A percentile compares a stretch with the other conserved stretches of the same genome.
Conservation (phyloP, 2,113 vertebrate genomes). For the Callipepla squamata region DNA sequence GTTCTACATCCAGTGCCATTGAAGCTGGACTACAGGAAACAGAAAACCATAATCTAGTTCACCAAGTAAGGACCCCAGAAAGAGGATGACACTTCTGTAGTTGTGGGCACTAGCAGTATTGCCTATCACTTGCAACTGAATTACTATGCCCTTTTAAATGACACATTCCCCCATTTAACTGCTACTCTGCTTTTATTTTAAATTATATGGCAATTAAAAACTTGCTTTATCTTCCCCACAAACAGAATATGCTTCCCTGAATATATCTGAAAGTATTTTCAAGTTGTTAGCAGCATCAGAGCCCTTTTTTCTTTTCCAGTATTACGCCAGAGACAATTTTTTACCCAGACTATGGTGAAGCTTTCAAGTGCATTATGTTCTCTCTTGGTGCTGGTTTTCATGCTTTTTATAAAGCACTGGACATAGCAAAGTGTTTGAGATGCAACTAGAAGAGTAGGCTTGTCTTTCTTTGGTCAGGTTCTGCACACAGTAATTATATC, state of each 20-base stretch:
- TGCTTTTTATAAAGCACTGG: conserved; percentile 18
- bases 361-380: conserved; percentile 17
- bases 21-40: background rate
- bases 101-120: background rate
- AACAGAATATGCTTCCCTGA: background rate
- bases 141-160: background rate
- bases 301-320: conserved; percentile 10
- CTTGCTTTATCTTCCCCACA: background rate
- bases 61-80: background rate
- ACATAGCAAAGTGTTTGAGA: background rate
- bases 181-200: background rate
- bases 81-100: background rate
- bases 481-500: conserved; percentile 19
- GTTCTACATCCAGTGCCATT: background rate
- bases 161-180: background rate
- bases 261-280: background rate
- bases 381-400: background rate
- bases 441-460: background rate
- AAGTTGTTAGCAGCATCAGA: background rate
- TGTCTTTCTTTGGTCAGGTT: background rate
- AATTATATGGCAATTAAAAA: background rate
- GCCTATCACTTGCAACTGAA: background rate
- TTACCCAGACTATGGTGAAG: background rate
- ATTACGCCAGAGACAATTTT: background rate
- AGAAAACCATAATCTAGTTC: background rate